phyloP scores from a whole-genome alignment of 2,797 vertebrate genomes.

The Sebastes trivittatus region DNA sequence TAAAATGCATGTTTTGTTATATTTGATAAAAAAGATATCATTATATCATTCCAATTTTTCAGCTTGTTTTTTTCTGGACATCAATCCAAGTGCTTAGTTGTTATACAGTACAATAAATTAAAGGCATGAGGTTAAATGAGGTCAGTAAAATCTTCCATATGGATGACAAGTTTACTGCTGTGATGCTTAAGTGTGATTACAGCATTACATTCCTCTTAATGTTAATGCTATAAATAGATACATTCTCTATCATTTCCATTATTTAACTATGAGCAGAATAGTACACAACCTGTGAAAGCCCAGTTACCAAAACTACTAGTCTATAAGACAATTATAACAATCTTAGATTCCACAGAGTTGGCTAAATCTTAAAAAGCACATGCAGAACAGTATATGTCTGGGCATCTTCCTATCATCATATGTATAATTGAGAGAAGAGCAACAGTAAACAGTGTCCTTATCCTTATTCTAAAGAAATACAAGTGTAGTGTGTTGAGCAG shows the following conservation, averaged over 20 bases:
- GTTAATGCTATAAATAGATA: not conserved
- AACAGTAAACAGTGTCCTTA: not conserved
- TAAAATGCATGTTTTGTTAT: too few species aligned
- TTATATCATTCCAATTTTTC: not conserved
- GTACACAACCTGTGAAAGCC: not conserved
- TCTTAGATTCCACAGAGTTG: not conserved
- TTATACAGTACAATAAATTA: not conserved
- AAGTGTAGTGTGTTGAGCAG: constrained; percentile 18
- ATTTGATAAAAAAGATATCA: not conserved
- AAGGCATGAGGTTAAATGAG: not conserved
- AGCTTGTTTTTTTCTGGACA: not conserved
- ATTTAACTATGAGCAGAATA: not conserved
- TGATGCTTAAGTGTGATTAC: not conserved
- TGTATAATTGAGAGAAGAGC: not conserved
- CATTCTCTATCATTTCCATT: not conserved
- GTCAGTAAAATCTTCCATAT: not conserved
- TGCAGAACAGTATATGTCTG: not conserved
- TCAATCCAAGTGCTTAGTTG: not conserved
- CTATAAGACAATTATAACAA: not conserved
- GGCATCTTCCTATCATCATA: not conserved
- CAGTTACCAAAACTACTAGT: not conserved
- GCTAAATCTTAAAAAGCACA: not conserved
- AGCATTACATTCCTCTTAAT: not conserved
- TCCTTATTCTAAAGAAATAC: constrained; percentile 34
- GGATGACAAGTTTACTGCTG: not conserved